A percentile compares a stretch with the other conserved stretches of the same genome.
Conservation (phyloP, 2,797 vertebrate species). For the Trematomus bernacchii region DNA sequence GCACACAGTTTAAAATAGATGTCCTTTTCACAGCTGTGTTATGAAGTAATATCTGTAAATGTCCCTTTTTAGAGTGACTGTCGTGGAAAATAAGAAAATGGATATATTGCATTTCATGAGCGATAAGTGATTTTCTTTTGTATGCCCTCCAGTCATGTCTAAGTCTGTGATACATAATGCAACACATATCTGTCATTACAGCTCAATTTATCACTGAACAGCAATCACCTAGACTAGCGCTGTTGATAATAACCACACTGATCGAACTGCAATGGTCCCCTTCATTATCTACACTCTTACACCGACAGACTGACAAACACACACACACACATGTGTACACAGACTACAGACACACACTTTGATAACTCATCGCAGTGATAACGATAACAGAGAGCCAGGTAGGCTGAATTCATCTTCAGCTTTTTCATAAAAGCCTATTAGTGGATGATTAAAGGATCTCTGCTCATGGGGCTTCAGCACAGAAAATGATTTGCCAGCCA, state of each 20-base stretch:
- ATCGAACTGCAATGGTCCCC: constrained; percentile 64
- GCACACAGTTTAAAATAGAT: not conserved
- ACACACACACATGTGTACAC: constrained; percentile 16
- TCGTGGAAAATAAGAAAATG: constrained; percentile 11
- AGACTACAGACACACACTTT: constrained; percentile 68
- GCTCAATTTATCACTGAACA: constrained; percentile 55
- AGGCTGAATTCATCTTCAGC: constrained; percentile 81
- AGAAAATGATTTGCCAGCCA: constrained; percentile 77
- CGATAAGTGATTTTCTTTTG: constrained; percentile 45
- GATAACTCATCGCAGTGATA: constrained; percentile 75
- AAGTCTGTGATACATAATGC: constrained; percentile 53
- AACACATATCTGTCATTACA: constrained; percentile 58
- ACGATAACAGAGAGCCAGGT: constrained; percentile 80
- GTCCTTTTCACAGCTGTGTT: not conserved
- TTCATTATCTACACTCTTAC: constrained; percentile 55
- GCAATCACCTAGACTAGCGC: constrained; percentile 51
- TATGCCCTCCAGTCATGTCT: constrained; percentile 50
- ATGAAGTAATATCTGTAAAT: constrained; percentile 31
- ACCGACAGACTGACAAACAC: constrained; percentile 35
- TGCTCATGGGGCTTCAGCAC: constrained; percentile 73
- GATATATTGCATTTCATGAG: constrained; percentile 28
- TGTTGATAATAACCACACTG: constrained; percentile 63
- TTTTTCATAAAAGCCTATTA: constrained; percentile 85
- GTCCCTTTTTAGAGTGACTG: constrained; percentile 36
- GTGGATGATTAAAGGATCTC: constrained; percentile 83